phyloP scores from a whole-genome alignment of 2,888 invertebrate species.

The Drosophila pegasa region DNA sequence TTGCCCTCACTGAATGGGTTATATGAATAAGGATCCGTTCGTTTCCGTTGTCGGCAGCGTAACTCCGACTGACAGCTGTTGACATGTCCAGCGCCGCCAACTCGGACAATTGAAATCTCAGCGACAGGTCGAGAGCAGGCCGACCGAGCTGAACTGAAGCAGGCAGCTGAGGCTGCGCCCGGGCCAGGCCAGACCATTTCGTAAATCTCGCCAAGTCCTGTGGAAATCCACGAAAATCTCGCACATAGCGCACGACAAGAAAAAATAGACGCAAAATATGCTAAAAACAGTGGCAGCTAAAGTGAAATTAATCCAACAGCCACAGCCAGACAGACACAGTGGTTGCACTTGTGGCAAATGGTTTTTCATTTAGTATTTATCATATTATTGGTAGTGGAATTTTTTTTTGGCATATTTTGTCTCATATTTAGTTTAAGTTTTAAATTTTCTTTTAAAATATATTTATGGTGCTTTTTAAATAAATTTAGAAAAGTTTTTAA shows the following conservation, averaged over 20 bases:
- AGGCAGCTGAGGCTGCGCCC: conserved; percentile 5
- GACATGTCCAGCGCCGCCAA: conserved; percentile 58
- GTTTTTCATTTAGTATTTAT: too few species aligned
- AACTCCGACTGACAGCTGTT: conserved; percentile 62
- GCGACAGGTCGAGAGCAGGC: conserved; percentile 12
- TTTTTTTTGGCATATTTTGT: too few species aligned
- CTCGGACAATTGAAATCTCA: conserved; percentile 56
- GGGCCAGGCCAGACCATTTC: conserved; percentile 24
- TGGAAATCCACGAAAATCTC: conserved; percentile 54
- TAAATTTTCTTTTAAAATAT: too few species aligned
- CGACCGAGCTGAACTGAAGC: not conserved
- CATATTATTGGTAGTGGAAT: too few species aligned
- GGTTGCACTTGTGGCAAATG: not conserved
- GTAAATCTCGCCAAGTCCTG: conserved; percentile 60
- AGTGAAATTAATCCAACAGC: conserved; percentile 57
- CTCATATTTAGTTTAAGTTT: too few species aligned
- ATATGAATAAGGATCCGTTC: conserved; percentile 24
- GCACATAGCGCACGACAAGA: conserved; percentile 5
- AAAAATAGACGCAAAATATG: conserved; percentile 37
- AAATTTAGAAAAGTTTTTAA: too few species aligned
- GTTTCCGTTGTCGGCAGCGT: conserved; percentile 1
- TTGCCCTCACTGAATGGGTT: conserved; percentile 7
- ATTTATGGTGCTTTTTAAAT: too few species aligned
- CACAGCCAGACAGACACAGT: conserved; percentile 31
- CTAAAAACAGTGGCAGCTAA: conserved; percentile 47